phyloP scores from a whole-genome alignment of 2,888 invertebrate species.

The Catocala sponsa region DNA sequence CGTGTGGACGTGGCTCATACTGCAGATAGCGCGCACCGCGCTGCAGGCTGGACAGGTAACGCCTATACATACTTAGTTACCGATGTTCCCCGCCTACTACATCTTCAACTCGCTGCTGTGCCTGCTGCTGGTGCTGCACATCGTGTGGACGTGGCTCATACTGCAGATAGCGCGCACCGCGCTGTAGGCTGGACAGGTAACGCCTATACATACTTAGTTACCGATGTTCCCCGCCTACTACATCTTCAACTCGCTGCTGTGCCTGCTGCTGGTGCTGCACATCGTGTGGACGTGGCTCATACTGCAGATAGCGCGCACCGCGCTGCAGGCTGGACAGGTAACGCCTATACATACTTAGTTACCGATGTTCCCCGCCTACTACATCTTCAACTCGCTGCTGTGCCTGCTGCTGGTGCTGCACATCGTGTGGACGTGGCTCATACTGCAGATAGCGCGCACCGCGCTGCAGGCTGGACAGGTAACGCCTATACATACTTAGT shows the following conservation, averaged over 20 bases:
- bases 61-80: constrained; percentile 52
- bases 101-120: constrained; percentile 96
- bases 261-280: constrained; percentile 94
- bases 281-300: constrained; percentile 98
- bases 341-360: too few species aligned
- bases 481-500: too few species aligned
- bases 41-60: constrained; percentile 90
- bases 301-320: constrained; percentile 94
- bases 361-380: constrained; percentile 97
- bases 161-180: constrained; percentile 94
- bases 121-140: constrained; percentile 93
- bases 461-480: too few species aligned
- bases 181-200: constrained; percentile 90
- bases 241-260: constrained; percentile 96
- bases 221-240: constrained; percentile 98
- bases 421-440: too few species aligned
- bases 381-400: constrained; percentile 96
- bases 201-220: too few species aligned
- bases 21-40: constrained; percentile 94
- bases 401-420: too few species aligned
- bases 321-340: constrained; percentile 91
- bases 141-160: constrained; percentile 98
- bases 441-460: too few species aligned
- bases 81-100: constrained; percentile 98
- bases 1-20: constrained; percentile 97